Evolutionary conservation across 1,140 invertebrate species (phyloP), one percentile per base, ranked within the genome.

Genomic region (Anoplophora glabripennis): DNA sequence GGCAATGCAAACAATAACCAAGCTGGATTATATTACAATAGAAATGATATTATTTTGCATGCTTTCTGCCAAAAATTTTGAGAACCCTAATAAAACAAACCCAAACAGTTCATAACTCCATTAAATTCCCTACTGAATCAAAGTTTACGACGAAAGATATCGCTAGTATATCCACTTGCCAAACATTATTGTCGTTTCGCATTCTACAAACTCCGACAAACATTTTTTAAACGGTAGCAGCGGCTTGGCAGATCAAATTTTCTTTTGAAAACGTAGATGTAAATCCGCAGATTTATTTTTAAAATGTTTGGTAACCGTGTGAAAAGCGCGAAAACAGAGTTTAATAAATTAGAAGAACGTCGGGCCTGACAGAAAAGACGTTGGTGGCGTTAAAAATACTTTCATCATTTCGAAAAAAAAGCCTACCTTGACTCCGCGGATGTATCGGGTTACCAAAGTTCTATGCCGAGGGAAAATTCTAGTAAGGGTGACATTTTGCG

Each of bases 331-430:
- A 46, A 46, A 46, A 46, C 18, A 46, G 28, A 15, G 17, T 17
- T 46, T 46, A 46, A 21, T n/a, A 46, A 46, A 21, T 46, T 18
- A 21, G 11, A 46, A 42, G 28, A 46, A 46, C 28, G 44, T 46
- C 28, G 11, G 7, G 11, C 12, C 21, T 28, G 21, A 28, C 21
- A 28, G 21, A 2, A 28, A 28, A 28, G 5, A 28, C 44, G 44
- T 46, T 15, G 44, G 44, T 46, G 44, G 44, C 44, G 2, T 46
- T 46, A 7, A 10, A 28, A 46, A 46, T 28, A 28, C 21, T 28
- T 21, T 46, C 11, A n/a, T 17, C 17, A 46, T n/a, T 46, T 18
- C 44, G 28, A 17, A 28, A 21, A 46, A 46, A 46, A 44, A 17
- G 11, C 44, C 15, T 18, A 46, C 44, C 44, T 46, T 46, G 12